These are phyloP conservation scores for Ctenomys sociabilis DNA, from an alignment of 2,113 vertebrate genomes.

Conservation along the genomic window DNA sequence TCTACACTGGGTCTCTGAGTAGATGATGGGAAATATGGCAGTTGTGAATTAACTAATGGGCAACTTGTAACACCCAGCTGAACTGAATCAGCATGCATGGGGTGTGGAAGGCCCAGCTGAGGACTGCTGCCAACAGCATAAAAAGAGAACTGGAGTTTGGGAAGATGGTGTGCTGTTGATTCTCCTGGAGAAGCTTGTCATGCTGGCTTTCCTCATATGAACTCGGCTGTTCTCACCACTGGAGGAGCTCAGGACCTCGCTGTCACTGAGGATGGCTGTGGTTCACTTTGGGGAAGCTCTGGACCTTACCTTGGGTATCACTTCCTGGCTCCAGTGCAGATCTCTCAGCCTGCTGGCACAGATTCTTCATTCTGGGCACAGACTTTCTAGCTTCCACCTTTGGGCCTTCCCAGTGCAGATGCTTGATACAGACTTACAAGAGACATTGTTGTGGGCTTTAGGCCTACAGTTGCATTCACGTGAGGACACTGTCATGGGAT, in stretches of 20 bases:
- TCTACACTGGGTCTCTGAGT: background rate
- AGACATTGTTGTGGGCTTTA: background rate
- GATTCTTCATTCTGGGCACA: background rate
- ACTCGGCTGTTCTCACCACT: background rate
- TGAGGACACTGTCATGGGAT: background rate
- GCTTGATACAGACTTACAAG: background rate
- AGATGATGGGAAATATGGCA: background rate
- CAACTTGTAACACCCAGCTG: background rate
- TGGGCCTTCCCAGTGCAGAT: background rate
- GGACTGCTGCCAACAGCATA: background rate
- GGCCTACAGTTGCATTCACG: background rate
- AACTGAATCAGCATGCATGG: background rate
- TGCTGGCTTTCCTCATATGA: background rate
- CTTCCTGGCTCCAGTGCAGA: background rate
- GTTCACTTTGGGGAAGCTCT: background rate
- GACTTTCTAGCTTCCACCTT: background rate
- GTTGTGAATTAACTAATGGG: background rate
- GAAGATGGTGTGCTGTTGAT: background rate
- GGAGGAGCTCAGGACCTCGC: background rate
- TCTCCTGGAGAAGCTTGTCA: background rate
- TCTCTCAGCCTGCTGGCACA: background rate
- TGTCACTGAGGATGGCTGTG: background rate
- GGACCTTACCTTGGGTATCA: background rate
- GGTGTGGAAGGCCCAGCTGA: background rate
- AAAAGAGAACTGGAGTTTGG: background rate